phyloP scores from a whole-genome alignment of 2,797 vertebrate species.

The Lepus oiostolus region DNA sequence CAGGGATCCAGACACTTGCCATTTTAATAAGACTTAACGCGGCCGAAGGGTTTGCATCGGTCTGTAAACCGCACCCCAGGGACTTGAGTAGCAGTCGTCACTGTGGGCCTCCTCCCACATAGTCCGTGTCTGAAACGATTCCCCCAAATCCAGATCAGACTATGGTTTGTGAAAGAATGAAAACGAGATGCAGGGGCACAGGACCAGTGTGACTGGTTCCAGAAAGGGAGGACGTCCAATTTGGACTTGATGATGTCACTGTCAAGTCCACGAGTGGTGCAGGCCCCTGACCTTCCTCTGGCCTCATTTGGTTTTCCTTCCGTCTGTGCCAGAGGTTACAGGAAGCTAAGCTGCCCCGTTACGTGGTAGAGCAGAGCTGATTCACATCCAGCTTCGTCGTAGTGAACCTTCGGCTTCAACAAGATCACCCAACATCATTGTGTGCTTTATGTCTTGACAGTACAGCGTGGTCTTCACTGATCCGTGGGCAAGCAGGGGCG shows the following conservation, averaged over 20 bases:
- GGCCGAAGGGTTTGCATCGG: neutral
- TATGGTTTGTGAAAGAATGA: slow-evolving; percentile 34
- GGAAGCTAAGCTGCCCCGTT: neutral
- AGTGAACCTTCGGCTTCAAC: neutral
- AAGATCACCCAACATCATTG: neutral
- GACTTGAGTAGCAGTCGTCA: too few species aligned
- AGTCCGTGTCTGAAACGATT: slow-evolving; percentile 32
- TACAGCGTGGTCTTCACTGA: neutral
- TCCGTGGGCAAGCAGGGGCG: neutral
- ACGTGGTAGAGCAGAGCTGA: neutral
- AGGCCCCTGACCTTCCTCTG: neutral
- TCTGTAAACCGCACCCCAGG: slow-evolving; percentile 3
- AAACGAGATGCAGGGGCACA: neutral
- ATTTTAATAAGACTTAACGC: slow-evolving; percentile 61
- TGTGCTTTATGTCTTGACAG: neutral
- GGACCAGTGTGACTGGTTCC: neutral
- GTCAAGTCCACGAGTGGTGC: neutral
- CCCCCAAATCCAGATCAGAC: neutral
- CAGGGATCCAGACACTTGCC: neutral
- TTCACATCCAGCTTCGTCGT: slow-evolving; percentile 1
- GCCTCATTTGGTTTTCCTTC: neutral
- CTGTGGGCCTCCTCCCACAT: neutral
- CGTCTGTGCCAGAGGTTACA: neutral
- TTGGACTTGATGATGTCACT: neutral
- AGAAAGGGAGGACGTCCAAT: neutral